Evolutionary conservation across 2,888 invertebrate genomes (phyloP).

Genomic region (Liodrosophila aerea): DNA sequence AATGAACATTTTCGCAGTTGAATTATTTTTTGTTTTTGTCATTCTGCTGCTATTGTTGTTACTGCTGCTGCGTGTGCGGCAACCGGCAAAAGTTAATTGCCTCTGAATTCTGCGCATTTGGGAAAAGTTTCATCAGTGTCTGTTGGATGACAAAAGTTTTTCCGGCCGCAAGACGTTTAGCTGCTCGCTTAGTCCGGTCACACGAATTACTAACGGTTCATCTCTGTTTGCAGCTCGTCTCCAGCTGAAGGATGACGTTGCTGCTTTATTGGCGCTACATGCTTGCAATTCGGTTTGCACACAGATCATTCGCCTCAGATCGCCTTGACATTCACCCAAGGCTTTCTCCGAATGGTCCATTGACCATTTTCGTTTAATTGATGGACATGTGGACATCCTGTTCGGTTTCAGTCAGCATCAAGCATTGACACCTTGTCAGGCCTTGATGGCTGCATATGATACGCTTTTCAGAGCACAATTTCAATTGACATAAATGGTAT

Average conservation of each 20-base stretch:
- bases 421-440: slow-evolving; percentile 69
- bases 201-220: slow-evolving; percentile 56
- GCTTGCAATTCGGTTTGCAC: slow-evolving; percentile 3
- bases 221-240: slow-evolving; percentile 28
- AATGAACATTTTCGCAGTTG: slow-evolving; percentile 47
- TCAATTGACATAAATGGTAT: slow-evolving; percentile 18
- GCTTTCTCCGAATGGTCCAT: slow-evolving; percentile 72
- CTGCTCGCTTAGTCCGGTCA: slow-evolving; percentile 39
- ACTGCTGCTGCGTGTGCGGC: slow-evolving; percentile 50
- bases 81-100: slow-evolving; percentile 64
- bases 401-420: slow-evolving; percentile 29
- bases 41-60: slow-evolving; percentile 28
- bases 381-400: slow-evolving; percentile 70
- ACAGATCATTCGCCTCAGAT: slow-evolving; percentile 29
- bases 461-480: slow-evolving; percentile 28
- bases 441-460: slow-evolving; percentile 48
- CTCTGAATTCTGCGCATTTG: slow-evolving; percentile 69
- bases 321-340: slow-evolving; percentile 66
- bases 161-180: slow-evolving; percentile 35
- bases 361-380: slow-evolving; percentile 77
- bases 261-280: slow-evolving; percentile 27
- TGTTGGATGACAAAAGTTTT: slow-evolving; percentile 54
- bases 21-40: slow-evolving; percentile 54
- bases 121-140: slow-evolving; percentile 51
- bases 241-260: slow-evolving; percentile 44